Conservation (phyloP, 2,113 vertebrate species). For the Xenopus borealis region DNA sequence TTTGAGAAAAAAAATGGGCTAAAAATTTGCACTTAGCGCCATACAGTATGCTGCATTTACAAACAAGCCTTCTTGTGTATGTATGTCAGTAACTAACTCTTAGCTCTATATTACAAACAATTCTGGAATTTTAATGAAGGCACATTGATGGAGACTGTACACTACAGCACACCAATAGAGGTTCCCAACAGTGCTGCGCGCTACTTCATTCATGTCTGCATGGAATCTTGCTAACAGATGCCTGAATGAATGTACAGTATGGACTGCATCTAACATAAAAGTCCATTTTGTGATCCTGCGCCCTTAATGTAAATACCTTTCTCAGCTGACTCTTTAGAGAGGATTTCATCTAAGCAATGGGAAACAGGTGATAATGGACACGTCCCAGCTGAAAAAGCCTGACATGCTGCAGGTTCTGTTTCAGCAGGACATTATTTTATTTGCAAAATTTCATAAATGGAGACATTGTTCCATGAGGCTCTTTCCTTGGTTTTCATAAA, state of each 20-base stretch:
- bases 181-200: no score
- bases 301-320: constrained; percentile 37
- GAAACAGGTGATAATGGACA: constrained; percentile 61
- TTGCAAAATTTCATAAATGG: constrained; percentile 22
- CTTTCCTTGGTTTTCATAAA: constrained; percentile 4
- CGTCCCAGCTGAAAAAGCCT: constrained; percentile 60
- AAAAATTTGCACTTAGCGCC: no score
- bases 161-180: no score
- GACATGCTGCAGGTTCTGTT: constrained; percentile 56
- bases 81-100: no score
- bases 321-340: constrained; percentile 57
- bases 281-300: not conserved
- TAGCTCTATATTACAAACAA: no score
- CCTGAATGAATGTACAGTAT: not conserved
- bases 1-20: no score
- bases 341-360: constrained; percentile 62
- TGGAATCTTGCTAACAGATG: not conserved
- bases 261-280: not conserved
- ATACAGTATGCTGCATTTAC: no score
- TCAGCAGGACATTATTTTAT: constrained; percentile 50
- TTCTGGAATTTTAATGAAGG: no score
- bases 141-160: no score
- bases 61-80: no score
- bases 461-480: constrained; percentile 20
- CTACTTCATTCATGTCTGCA: not conserved